phyloP scores from a whole-genome alignment of 2,113 vertebrate genomes.

The Oenanthe oenanthe region DNA sequence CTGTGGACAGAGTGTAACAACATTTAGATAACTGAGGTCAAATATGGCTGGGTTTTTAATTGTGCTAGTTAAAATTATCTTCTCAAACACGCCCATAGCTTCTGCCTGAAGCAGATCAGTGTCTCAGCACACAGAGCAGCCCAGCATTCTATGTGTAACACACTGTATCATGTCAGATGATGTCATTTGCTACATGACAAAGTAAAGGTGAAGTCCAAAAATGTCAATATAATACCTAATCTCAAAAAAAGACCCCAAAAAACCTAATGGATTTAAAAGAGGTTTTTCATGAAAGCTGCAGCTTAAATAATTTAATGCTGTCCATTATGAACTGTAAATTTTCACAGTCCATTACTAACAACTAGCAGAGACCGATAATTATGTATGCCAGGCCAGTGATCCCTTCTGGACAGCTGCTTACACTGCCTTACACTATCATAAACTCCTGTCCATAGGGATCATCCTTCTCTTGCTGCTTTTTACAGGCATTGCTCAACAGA shows the following conservation, averaged over 20 bases:
- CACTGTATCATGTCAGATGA: background rate
- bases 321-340: background rate
- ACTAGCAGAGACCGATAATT: background rate
- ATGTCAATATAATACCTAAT: background rate
- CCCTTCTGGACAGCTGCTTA: background rate
- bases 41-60: background rate
- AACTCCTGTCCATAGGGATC: background rate
- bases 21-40: background rate
- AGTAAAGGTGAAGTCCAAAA: background rate
- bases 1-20: background rate
- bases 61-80: background rate
- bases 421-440: accelerated
- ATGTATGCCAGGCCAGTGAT: background rate
- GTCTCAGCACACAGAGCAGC: background rate
- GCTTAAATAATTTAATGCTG: background rate
- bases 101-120: background rate
- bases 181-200: accelerated
- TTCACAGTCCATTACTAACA: background rate
- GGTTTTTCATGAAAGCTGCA: background rate
- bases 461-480: background rate
- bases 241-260: background rate
- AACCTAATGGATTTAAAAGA: background rate
- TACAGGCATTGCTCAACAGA: background rate
- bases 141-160: accelerated
- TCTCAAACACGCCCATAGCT: background rate